Conservation (phyloP, 2,113 vertebrate genomes). For the Calyptomena viridis region DNA sequence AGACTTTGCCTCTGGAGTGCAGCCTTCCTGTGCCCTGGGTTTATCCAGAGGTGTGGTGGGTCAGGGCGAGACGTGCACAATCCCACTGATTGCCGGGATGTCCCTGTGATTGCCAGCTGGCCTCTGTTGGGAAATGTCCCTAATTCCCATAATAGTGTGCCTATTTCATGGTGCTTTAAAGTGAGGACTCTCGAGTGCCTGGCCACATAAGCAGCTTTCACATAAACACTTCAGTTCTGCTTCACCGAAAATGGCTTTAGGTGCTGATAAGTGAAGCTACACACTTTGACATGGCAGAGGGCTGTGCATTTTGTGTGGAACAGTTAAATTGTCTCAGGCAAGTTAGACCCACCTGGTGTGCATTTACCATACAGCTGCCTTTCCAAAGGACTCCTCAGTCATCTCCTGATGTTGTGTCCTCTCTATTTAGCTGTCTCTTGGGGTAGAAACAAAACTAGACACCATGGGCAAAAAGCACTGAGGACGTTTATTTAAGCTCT, state of each 20-base stretch:
- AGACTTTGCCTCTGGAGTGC: not conserved
- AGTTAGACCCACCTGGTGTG: not conserved
- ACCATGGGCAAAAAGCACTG: not conserved
- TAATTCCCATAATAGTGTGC: conserved; percentile 35
- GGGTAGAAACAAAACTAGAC: not conserved
- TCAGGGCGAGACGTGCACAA: not conserved
- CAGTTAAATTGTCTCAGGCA: conserved; percentile 3
- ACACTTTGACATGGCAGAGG: not conserved
- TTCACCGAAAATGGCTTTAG: conserved; percentile 24
- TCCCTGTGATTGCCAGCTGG: conserved; percentile 26
- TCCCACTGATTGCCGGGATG: rapidly evolving
- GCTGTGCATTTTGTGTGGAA: not conserved
- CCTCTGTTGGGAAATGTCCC: conserved; percentile 9
- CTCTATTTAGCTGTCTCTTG: rapidly evolving
- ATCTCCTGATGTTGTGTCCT: not conserved
- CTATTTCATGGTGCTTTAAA: conserved; percentile 47
- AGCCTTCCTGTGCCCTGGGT: not conserved
- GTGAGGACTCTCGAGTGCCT: conserved; percentile 15
- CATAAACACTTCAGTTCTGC: conserved; percentile 65
- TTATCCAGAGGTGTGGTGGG: not conserved
- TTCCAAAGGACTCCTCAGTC: not conserved
- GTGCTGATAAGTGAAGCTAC: conserved; percentile 17
- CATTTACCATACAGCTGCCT: not conserved
- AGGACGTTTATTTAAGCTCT: not conserved
- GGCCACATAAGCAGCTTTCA: conserved; percentile 61